These are phyloP conservation scores for Hippocampus mohnikei DNA, from an alignment of 2,113 vertebrate species.

Conservation along the genomic window DNA sequence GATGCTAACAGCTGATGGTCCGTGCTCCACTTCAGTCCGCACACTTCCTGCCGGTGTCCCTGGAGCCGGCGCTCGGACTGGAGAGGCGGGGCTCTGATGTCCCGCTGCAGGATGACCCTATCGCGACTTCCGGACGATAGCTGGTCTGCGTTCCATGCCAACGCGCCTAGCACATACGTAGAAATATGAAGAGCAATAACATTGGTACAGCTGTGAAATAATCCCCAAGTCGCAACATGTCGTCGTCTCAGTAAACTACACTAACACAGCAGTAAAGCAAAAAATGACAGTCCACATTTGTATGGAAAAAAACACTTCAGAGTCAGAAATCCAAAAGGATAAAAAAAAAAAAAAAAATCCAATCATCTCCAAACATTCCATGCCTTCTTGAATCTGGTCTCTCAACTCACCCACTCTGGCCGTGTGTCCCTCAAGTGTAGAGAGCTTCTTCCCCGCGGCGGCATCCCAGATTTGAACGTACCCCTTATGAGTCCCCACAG, in stretches of 20 bases:
- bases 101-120: conserved; percentile 92
- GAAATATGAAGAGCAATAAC: background rate
- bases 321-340: too few species aligned
- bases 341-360: too few species aligned
- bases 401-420: conserved; percentile 88
- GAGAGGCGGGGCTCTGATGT: conserved; percentile 87
- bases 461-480: conserved; percentile 99
- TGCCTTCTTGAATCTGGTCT: background rate
- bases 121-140: conserved; percentile 93
- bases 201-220: too few species aligned
- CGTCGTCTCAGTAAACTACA: too few species aligned
- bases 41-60: conserved; percentile 96
- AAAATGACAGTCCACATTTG: too few species aligned
- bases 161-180: conserved; percentile 74
- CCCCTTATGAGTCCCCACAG: conserved; percentile 96
- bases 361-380: too few species aligned
- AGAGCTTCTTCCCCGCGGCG: conserved; percentile 93
- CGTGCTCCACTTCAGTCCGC: conserved; percentile 97
- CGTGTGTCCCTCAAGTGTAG: conserved; percentile 91
- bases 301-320: too few species aligned
- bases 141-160: conserved; percentile 98
- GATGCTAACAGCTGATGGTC: conserved; percentile 97
- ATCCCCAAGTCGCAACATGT: too few species aligned
- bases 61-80: conserved; percentile 94
- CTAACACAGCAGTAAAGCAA: too few species aligned